phyloP scores from a whole-genome alignment of 1,140 invertebrate species.

The Leptestheria dahalacensis region DNA sequence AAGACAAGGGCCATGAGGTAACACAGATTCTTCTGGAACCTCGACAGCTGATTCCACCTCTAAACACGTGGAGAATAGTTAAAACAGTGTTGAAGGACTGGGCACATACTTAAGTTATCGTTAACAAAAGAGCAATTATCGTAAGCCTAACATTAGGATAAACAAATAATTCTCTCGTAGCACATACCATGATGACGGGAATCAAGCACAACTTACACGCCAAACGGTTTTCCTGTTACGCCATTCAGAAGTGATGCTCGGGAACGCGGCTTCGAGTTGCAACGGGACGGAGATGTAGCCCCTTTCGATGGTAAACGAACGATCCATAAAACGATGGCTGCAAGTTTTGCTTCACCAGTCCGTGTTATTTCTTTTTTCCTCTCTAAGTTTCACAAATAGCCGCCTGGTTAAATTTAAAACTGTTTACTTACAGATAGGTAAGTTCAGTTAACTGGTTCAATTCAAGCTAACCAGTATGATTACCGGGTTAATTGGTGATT shows the following conservation, averaged over 20 bases:
- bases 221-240: slow-evolving; percentile 27
- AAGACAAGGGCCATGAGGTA: slow-evolving; percentile 40
- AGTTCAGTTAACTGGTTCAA: too few relatives aligned
- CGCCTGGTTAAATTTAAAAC: too few relatives aligned
- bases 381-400: too few relatives aligned
- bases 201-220: slow-evolving; percentile 26
- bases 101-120: too few relatives aligned
- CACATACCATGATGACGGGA: too few relatives aligned
- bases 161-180: background rate
- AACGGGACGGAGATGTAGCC: slow-evolving; percentile 10
- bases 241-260: background rate
- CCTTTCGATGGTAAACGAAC: background rate
- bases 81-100: too few relatives aligned
- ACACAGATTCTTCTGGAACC: slow-evolving; percentile 57
- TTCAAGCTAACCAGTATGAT: too few relatives aligned
- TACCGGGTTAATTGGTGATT: too few relatives aligned
- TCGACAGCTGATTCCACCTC: slow-evolving; percentile 70
- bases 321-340: background rate
- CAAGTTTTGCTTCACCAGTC: background rate
- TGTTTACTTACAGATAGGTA: too few relatives aligned
- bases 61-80: slow-evolving; percentile 29
- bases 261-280: background rate
- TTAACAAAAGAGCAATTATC: too few relatives aligned
- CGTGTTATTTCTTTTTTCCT: too few relatives aligned
- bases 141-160: background rate